Base-by-base conservation (phyloP, 2,797 vertebrate species). In the Coregonus ussuriensis region DNA sequence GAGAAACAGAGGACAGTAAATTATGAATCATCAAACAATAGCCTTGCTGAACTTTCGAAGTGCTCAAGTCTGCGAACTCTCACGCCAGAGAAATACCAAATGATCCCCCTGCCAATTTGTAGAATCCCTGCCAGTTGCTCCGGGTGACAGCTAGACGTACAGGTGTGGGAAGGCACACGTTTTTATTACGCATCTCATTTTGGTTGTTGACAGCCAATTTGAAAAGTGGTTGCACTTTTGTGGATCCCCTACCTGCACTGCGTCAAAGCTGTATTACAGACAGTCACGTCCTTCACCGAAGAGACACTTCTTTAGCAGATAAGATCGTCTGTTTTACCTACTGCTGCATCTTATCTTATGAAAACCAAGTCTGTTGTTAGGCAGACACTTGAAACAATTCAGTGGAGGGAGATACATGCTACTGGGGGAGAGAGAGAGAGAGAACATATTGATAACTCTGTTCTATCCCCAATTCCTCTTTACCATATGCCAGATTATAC, bases 11-110 rank as follows among this genome's bases (percentile, higher is more conserved):
- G 59, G 3, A 63, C 53, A n/a, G 59, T 25, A 71, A 75, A 73
- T 83, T 65, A 80, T 70, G 76, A 85, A 81, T 77, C 72, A 79
- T 80, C 52, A 78, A 37, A 59, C 54, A 31, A 41, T 52, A 75
- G 59, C 68, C 63, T 11, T 47, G 41, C 9, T 77, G 62, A 74
- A 68, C 67, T 4, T 51, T 83, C 72, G 63, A 68, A 74, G 69
- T 52, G 51, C 37, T 63, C 21, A 62, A 74, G 74, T 76, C 59
- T 13, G 59, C 54, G 29, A 4, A 35, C 9, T 35, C 72, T 56
- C 70, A 41, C 56, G 66, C 74, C 79, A 59, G 68, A 59, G 51
- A 82, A 63, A 74, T 80, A 71, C 72, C 72, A 56, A 73, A 83
- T 68, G 82, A 47, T 74, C 77, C 75, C 65, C 54, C 51, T 70